phyloP scores from a whole-genome alignment of 2,888 invertebrate genomes.

The Leistus spinibarbis region DNA sequence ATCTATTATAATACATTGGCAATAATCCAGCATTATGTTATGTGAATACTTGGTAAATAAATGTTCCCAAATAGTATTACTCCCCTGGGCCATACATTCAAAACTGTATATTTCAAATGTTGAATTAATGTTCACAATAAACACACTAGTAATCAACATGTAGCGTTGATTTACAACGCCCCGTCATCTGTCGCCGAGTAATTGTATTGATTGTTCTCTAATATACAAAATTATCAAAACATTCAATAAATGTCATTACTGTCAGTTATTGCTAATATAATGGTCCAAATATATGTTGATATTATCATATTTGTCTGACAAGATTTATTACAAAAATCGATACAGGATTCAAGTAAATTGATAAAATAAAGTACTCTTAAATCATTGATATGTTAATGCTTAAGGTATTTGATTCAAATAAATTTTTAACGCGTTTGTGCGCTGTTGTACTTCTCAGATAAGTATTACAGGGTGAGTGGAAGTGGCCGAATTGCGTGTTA shows the following conservation, averaged over 20 bases:
- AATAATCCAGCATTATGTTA: too few relatives aligned
- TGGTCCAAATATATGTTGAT: neutral
- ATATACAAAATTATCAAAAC: neutral
- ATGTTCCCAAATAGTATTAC: too few relatives aligned
- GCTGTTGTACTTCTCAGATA: too few relatives aligned
- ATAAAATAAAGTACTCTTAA: too few relatives aligned
- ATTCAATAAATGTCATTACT: neutral
- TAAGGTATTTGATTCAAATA: too few relatives aligned
- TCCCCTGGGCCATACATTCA: neutral
- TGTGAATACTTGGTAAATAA: too few relatives aligned
- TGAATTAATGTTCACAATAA: constrained; percentile 14
- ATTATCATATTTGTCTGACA: neutral
- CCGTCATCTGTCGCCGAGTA: constrained; percentile 15
- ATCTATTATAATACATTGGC: too few relatives aligned
- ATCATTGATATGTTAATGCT: too few relatives aligned
- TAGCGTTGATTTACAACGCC: constrained; percentile 18
- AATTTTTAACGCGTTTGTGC: too few relatives aligned
- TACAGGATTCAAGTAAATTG: too few relatives aligned
- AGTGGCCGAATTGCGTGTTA: too few relatives aligned
- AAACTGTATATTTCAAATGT: neutral
- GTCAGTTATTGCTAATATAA: neutral
- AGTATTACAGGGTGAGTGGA: too few relatives aligned
- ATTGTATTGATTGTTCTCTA: constrained; percentile 26
- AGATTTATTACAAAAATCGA: neutral
- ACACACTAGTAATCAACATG: constrained; percentile 15